Evolutionary conservation across 2,888 invertebrate genomes (phyloP).

Genomic region (Lypha dubia): DNA sequence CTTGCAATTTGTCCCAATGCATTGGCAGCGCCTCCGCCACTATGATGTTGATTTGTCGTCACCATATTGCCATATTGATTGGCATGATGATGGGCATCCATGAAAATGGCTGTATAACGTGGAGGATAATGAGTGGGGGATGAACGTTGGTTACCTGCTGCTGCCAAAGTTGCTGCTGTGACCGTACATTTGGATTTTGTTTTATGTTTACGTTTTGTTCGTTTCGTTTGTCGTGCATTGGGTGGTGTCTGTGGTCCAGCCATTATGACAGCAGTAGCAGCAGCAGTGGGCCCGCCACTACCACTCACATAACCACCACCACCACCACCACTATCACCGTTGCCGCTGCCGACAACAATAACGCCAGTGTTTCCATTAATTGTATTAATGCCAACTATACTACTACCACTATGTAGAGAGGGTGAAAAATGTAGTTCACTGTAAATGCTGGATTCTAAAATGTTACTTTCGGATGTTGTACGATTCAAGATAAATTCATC

Average conservation of each 20-base stretch:
- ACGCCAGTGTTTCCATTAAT: conserved; percentile 20
- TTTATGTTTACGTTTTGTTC: conserved; percentile 79
- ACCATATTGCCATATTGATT: conserved; percentile 63
- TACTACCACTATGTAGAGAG: conserved; percentile 64
- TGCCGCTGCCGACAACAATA: conserved; percentile 41
- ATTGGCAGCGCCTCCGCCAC: conserved; percentile 74
- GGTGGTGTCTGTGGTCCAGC: conserved; percentile 70
- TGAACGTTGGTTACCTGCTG: conserved; percentile 71
- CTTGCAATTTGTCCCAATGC: conserved; percentile 76
- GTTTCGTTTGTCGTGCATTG: conserved; percentile 77
- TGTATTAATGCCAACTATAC: conserved; percentile 46
- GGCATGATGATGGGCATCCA: conserved; percentile 75
- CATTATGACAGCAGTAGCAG: conserved; percentile 53
- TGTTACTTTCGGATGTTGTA: conserved; percentile 80
- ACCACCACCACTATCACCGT: conserved; percentile 32
- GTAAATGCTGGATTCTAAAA: conserved; percentile 80
- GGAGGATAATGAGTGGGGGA: conserved; percentile 79
- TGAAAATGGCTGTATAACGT: conserved; percentile 81
- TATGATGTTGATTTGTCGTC: conserved; percentile 66
- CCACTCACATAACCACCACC: conserved; percentile 20
- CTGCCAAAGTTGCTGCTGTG: conserved; percentile 59
- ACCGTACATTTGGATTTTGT: conserved; percentile 75
- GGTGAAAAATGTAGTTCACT: conserved; percentile 78
- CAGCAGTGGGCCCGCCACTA: conserved; percentile 70
- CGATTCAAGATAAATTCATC: conserved; percentile 80